Percentiles rank a stretch among this genome's conserved stretches.
Evolutionary conservation across 1,140 invertebrate species (phyloP).

Genomic region (Diuraphis noxia): DNA sequence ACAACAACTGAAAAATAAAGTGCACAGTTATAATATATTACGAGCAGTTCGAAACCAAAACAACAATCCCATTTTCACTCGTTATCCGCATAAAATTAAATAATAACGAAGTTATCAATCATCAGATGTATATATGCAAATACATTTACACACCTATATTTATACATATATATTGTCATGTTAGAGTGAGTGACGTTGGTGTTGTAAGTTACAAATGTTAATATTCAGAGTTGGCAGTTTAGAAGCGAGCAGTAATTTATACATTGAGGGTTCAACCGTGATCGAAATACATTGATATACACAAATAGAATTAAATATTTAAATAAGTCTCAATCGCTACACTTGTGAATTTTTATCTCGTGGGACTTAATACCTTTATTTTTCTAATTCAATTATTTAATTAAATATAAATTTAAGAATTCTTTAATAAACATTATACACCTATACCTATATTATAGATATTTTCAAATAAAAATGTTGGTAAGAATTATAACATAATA

Average conservation of each 20-base stretch:
- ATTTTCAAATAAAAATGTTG: not conserved
- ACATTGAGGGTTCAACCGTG: not conserved
- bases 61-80: not conserved
- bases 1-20: constrained; percentile 1
- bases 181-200: not conserved
- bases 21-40: not conserved
- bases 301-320: not conserved
- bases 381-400: not conserved
- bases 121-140: not conserved
- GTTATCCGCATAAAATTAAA: not conserved
- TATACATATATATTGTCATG: not conserved
- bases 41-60: not conserved
- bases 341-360: not conserved
- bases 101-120: not conserved
- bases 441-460: not conserved
- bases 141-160: not conserved
- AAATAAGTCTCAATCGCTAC: not conserved
- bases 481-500: too few species aligned
- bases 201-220: not conserved
- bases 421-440: not conserved
- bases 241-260: not conserved
- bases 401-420: not conserved
- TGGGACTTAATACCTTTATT: not conserved
- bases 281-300: not conserved
- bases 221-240: not conserved